phyloP scores from a whole-genome alignment of 1,140 invertebrate species.

The Octopus bimaculoides region DNA sequence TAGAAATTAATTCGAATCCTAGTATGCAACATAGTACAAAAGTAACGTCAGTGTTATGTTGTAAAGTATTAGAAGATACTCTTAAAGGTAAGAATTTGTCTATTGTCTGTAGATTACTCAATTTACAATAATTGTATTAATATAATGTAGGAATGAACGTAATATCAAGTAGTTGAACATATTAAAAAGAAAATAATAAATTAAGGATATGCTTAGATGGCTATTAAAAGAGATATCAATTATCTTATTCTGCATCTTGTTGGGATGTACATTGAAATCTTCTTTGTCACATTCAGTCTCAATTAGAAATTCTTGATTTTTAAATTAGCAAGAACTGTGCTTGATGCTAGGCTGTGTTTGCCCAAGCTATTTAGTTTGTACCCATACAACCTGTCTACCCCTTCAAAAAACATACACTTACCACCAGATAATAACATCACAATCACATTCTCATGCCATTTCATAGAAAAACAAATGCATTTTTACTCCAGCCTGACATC shows the following conservation, averaged over 20 bases:
- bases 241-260: not conserved
- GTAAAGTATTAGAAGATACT: slow-evolving; percentile 84
- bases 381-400: no score
- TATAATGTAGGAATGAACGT: no score
- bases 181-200: not conserved
- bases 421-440: no score
- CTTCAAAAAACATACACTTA: no score
- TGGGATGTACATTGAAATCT: not conserved
- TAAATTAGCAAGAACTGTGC: no score
- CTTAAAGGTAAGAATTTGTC: slow-evolving; percentile 74
- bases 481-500: no score
- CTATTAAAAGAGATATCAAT: not conserved
- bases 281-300: not conserved
- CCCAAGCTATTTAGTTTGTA: no score
- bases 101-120: not conserved
- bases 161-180: not conserved
- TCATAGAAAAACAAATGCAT: no score
- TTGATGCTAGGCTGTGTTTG: no score
- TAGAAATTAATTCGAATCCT: slow-evolving; percentile 93
- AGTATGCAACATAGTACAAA: slow-evolving; percentile 85
- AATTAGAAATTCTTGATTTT: no score
- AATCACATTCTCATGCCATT: no score
- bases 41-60: slow-evolving; percentile 82
- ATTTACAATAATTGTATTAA: not conserved
- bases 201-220: not conserved